phyloP scores from a whole-genome alignment of 2,888 invertebrate genomes.

The Julus scandinavius region DNA sequence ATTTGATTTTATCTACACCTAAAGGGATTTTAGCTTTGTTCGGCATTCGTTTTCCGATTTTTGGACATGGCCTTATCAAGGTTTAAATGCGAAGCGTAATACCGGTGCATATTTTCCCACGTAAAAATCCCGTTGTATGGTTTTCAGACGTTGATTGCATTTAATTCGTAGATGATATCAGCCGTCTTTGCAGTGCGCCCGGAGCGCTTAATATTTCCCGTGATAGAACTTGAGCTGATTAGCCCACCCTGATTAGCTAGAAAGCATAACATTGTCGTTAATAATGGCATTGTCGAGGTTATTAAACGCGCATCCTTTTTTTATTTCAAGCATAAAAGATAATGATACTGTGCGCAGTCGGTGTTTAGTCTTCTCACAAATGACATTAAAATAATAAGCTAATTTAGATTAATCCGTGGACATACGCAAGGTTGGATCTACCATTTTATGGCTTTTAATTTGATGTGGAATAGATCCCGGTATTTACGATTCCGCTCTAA shows the following conservation, averaged over 20 bases:
- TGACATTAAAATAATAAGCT: conserved; percentile 30
- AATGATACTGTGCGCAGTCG: background rate
- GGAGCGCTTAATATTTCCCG: conserved; percentile 26
- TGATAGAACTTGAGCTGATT: conserved; percentile 28
- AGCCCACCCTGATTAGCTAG: conserved; percentile 25
- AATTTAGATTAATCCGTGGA: conserved; percentile 23
- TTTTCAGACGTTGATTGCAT: background rate
- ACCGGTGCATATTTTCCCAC: background rate
- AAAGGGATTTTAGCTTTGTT: background rate
- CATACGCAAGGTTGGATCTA: background rate
- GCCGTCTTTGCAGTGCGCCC: background rate
- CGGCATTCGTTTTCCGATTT: background rate
- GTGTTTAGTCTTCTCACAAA: background rate
- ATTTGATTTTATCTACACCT: background rate
- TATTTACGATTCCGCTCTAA: background rate
- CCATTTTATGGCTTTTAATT: conserved; percentile 11
- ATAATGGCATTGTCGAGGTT: conserved; percentile 28
- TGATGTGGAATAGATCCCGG: background rate
- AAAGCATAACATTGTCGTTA: conserved; percentile 29
- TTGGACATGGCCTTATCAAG: background rate
- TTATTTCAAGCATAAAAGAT: conserved; percentile 20
- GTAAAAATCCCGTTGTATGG: background rate
- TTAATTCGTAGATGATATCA: conserved; percentile 30
- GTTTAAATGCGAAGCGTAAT: background rate
- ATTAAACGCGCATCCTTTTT: background rate